Percentiles rank a stretch among this genome's conserved stretches.
phyloP scores from a whole-genome alignment of 2,797 vertebrate genomes.

The Phoeniculus purpureus region DNA sequence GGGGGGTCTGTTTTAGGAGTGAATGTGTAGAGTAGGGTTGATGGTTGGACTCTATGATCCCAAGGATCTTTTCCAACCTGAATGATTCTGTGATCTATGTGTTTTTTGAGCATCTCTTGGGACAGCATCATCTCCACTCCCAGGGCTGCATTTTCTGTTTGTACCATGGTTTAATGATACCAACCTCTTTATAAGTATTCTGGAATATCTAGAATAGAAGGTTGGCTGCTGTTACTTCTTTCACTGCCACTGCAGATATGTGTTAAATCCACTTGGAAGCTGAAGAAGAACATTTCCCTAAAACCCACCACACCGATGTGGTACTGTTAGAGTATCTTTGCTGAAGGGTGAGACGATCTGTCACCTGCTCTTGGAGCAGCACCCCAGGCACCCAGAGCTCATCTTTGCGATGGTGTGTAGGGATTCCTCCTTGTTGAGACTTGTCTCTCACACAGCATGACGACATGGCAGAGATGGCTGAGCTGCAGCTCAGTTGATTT shows the following conservation, averaged over 20 bases:
- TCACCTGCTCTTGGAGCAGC: background rate
- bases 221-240: background rate
- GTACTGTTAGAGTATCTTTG: accelerated
- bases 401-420: background rate
- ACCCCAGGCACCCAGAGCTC: background rate
- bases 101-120: too few relatives aligned
- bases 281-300: background rate
- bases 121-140: background rate
- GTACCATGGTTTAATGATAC: accelerated
- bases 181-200: background rate
- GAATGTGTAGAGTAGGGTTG: too few relatives aligned
- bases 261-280: slow-evolving; percentile 20
- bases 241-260: background rate
- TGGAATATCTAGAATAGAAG: background rate
- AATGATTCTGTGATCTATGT: too few relatives aligned
- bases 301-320: accelerated
- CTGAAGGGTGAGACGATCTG: background rate
- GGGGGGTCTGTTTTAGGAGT: too few relatives aligned
- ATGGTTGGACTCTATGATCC: too few relatives aligned
- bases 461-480: background rate
- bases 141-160: background rate
- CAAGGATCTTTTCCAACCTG: too few relatives aligned
- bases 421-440: background rate
- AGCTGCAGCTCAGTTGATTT: slow-evolving; percentile 61
- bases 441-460: background rate